Evolutionary conservation across 2,888 invertebrate genomes (phyloP).

Genomic region (Xestobium rufovillosum): DNA sequence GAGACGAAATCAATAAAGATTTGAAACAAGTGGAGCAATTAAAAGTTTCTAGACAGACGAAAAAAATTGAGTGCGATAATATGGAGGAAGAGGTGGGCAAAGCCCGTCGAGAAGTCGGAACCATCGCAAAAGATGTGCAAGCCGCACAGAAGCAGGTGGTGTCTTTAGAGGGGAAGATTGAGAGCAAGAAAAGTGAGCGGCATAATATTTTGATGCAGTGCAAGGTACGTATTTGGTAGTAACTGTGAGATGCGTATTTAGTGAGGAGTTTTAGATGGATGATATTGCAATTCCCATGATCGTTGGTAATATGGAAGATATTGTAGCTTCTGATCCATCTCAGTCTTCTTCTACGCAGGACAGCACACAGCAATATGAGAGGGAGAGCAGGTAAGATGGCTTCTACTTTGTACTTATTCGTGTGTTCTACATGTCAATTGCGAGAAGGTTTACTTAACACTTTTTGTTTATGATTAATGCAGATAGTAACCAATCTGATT

Average conservation of each 20-base stretch:
- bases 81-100: constrained; percentile 81
- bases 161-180: constrained; percentile 77
- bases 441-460: too few species aligned
- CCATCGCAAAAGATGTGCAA: constrained; percentile 84
- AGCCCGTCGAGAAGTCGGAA: constrained; percentile 73
- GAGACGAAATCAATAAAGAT: constrained; percentile 79
- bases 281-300: constrained; percentile 87
- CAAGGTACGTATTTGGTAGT: constrained; percentile 75
- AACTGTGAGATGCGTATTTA: too few species aligned
- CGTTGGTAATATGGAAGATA: constrained; percentile 87
- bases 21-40: constrained; percentile 75
- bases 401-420: too few species aligned
- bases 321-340: constrained; percentile 62
- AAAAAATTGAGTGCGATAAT: constrained; percentile 72
- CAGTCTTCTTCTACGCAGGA: constrained; percentile 46
- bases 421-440: too few species aligned
- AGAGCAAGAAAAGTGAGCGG: constrained; percentile 83
- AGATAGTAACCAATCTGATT: too few species aligned
- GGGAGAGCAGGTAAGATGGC: constrained; percentile 60
- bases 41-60: constrained; percentile 69
- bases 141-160: constrained; percentile 77
- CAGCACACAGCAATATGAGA: constrained; percentile 58
- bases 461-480: too few species aligned
- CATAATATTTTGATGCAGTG: constrained; percentile 90
- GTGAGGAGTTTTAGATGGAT: constrained; percentile 87